Conservation (phyloP, 2,888 invertebrate genomes). For the Cotesia congregata region DNA sequence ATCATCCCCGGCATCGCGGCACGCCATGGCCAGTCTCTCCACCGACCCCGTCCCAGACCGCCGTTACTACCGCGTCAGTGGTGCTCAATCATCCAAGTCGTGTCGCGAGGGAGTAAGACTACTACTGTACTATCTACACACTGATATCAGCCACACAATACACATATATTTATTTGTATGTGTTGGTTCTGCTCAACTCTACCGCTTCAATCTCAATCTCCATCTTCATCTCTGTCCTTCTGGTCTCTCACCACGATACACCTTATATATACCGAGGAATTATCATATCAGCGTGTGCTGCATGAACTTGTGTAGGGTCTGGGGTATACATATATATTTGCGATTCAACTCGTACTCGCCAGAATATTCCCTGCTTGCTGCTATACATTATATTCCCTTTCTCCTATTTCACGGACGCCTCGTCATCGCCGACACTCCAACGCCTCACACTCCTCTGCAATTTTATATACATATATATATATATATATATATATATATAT, state of each 20-base stretch:
- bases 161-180: too few species aligned
- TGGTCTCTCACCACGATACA: constrained; percentile 45
- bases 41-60: constrained; percentile 50
- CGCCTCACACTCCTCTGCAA: not conserved
- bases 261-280: not conserved
- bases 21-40: constrained; percentile 52
- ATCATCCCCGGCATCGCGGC: constrained; percentile 49
- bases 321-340: not conserved
- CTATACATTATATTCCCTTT: not conserved
- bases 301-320: constrained; percentile 20
- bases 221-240: constrained; percentile 17
- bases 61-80: constrained; percentile 50
- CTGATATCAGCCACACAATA: not conserved
- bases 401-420: not conserved
- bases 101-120: constrained; percentile 44
- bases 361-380: not conserved
- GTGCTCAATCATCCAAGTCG: constrained; percentile 51
- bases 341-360: not conserved
- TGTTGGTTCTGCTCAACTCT: not conserved
- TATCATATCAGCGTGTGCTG: constrained; percentile 27
- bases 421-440: constrained; percentile 15
- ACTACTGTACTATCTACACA: too few species aligned
- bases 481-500: too few species aligned
- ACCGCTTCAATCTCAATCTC: not conserved
- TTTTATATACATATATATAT: not conserved